These are phyloP conservation scores for Acleris emargana DNA, from an alignment of 2,888 invertebrate genomes.

Conservation along the genomic window DNA sequence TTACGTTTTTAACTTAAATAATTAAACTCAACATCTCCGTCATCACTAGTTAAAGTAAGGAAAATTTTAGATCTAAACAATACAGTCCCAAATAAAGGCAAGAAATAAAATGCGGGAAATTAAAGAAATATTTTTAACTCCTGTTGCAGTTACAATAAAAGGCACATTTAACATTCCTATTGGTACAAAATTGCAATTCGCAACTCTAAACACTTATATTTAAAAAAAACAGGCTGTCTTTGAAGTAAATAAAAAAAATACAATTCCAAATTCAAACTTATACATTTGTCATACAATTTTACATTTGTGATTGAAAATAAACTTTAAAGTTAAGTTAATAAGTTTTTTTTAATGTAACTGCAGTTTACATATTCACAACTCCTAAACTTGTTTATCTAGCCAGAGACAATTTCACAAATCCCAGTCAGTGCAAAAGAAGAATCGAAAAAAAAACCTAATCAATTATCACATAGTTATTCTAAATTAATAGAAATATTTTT, in stretches of 20 bases:
- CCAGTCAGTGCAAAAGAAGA: conserved; percentile 26
- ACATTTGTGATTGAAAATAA: no score
- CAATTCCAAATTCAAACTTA: no score
- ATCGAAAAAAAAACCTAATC: conserved; percentile 15
- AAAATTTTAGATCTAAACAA: conserved; percentile 42
- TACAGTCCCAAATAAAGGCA: conserved; percentile 47
- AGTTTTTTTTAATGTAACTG: no score
- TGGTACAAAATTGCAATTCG: no score
- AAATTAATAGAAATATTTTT: conserved; percentile 15
- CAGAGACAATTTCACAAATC: conserved; percentile 20
- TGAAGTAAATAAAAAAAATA: no score
- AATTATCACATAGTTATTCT: conserved; percentile 36
- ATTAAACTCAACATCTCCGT: conserved; percentile 48
- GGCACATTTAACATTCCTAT: no score
- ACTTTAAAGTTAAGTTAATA: no score
- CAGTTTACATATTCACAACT: neutral
- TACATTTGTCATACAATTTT: neutral
- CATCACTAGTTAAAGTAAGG: conserved; percentile 41
- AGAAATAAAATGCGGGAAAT: conserved; percentile 56
- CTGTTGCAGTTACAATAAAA: neutral
- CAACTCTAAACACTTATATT: no score
- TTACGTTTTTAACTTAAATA: conserved; percentile 59
- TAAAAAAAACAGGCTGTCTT: no score
- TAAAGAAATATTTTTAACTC: conserved; percentile 12
- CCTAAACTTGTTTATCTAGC: conserved; percentile 6